Evolutionary conservation across 2,888 invertebrate species (phyloP).

Genomic region (Pantelozetes paolii): DNA sequence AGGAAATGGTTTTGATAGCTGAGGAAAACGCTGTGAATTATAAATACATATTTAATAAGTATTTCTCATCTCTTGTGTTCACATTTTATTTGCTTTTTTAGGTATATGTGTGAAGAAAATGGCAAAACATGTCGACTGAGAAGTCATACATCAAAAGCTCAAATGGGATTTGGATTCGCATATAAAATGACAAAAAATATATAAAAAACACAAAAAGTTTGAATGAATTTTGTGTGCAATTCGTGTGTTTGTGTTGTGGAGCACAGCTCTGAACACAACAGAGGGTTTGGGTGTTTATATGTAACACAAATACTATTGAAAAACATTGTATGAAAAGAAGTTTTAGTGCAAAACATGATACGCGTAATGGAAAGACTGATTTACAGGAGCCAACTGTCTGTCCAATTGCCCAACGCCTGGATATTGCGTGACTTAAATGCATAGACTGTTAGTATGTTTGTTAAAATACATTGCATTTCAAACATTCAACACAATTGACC

Average conservation of each 20-base stretch:
- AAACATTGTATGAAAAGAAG: background rate
- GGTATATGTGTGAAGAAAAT: background rate
- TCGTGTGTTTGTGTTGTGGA: background rate
- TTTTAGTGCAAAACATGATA: slow-evolving; percentile 7
- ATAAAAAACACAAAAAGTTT: background rate
- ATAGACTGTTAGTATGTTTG: background rate
- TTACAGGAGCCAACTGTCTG: slow-evolving; percentile 12
- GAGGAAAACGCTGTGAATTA: no score
- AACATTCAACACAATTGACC: slow-evolving; percentile 24
- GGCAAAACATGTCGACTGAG: slow-evolving; percentile 5
- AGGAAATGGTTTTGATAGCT: no score
- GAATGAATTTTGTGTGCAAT: background rate
- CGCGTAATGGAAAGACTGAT: slow-evolving; percentile 14
- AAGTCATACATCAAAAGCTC: slow-evolving; percentile 28
- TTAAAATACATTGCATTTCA: slow-evolving; percentile 22
- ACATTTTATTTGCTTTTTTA: background rate
- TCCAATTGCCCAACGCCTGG: slow-evolving; percentile 20
- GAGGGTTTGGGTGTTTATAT: background rate
- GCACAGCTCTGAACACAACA: background rate
- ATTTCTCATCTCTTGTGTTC: background rate
- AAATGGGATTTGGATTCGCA: slow-evolving; percentile 23
- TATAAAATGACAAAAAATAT: slow-evolving; percentile 5
- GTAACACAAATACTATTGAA: background rate
- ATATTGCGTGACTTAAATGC: slow-evolving; percentile 24
- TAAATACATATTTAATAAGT: no score